Evolutionary conservation across 1,140 invertebrate genomes (phyloP).

Genomic region (Drosophila parvula): DNA sequence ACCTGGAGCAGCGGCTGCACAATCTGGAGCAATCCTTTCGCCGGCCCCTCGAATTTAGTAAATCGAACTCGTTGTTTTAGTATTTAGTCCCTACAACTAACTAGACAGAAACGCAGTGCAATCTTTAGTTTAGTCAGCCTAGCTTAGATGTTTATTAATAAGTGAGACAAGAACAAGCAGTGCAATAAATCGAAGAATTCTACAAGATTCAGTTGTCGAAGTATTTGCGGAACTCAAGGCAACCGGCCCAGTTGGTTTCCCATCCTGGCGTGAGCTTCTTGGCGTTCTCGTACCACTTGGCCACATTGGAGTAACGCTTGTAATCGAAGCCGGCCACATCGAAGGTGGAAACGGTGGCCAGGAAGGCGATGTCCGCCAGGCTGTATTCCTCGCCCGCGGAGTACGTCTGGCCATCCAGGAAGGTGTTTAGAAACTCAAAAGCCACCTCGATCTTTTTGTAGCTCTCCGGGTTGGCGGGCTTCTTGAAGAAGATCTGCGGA

Average conservation of each 20-base stretch:
- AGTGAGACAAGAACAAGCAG: conserved; percentile 43
- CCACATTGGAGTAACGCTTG: conserved; percentile 88
- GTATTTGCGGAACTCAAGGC: conserved; percentile 58
- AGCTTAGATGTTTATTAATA: conserved; percentile 43
- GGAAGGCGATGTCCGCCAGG: conserved; percentile 89
- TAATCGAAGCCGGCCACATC: conserved; percentile 88
- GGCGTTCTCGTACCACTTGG: conserved; percentile 88
- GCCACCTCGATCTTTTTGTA: conserved; percentile 87
- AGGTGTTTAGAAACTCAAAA: conserved; percentile 87
- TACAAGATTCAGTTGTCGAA: conserved; percentile 48
- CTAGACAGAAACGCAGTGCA: conserved; percentile 54
- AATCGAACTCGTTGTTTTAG: conserved; percentile 79
- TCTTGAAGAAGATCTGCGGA: conserved; percentile 87
- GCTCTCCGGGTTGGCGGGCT: conserved; percentile 87
- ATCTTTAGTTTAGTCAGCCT: conserved; percentile 45
- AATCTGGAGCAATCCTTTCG: conserved; percentile 82
- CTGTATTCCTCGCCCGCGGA: conserved; percentile 88
- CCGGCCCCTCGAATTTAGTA: conserved; percentile 76
- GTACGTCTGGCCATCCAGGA: conserved; percentile 87
- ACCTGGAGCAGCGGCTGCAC: conserved; percentile 78
- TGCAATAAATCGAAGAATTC: conserved; percentile 61
- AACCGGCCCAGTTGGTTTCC: conserved; percentile 87
- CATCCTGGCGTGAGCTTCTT: conserved; percentile 89
- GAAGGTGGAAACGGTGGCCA: conserved; percentile 87
- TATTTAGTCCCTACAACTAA: neutral